phyloP scores from a whole-genome alignment of 2,797 vertebrate species.

The Muscicapa comitata region DNA sequence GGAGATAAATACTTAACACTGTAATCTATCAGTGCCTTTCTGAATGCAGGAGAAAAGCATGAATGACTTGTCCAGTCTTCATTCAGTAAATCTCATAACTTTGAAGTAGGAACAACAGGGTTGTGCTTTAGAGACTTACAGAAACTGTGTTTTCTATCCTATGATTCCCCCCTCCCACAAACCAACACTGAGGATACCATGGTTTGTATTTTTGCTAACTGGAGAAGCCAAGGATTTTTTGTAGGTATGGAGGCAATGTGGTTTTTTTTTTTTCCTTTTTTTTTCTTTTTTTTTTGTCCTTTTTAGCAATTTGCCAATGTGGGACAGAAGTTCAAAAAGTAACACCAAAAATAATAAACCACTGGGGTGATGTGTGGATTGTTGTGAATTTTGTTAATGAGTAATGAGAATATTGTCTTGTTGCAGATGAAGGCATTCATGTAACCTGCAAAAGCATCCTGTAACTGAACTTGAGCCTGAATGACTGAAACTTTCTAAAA shows the following conservation, averaged over 20 bases:
- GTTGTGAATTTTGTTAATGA: conserved; percentile 20
- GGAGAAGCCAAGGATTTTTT: conserved; percentile 74
- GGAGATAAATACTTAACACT: conserved; percentile 77
- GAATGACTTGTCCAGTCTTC: conserved; percentile 78
- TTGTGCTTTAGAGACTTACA: conserved; percentile 83
- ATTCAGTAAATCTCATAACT: conserved; percentile 67
- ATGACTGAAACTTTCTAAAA: conserved; percentile 52
- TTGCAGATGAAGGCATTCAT: conserved; percentile 48
- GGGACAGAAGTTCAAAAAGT: conserved; percentile 29
- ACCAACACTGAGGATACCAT: conserved; percentile 73
- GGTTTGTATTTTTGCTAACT: conserved; percentile 81
- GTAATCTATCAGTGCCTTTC: conserved; percentile 79
- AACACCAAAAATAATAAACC: conserved; percentile 58
- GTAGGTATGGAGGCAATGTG: conserved; percentile 35
- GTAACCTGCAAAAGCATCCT: conserved; percentile 49
- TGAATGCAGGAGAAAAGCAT: conserved; percentile 83
- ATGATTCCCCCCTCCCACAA: conserved; percentile 48
- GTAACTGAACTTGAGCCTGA: conserved; percentile 50
- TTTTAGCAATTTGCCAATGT: conserved; percentile 26
- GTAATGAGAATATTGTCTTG: conserved; percentile 55
- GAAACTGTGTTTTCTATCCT: conserved; percentile 80
- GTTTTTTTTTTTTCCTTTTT: accelerated
- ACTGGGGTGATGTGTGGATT: conserved; percentile 40
- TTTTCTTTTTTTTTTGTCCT: conserved; percentile 36
- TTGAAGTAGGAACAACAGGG: conserved; percentile 79